A percentile compares a stretch with the other conserved stretches of the same genome.
Evolutionary conservation across 2,113 vertebrate genomes (phyloP).

Genomic region (Ascaphus truei): DNA sequence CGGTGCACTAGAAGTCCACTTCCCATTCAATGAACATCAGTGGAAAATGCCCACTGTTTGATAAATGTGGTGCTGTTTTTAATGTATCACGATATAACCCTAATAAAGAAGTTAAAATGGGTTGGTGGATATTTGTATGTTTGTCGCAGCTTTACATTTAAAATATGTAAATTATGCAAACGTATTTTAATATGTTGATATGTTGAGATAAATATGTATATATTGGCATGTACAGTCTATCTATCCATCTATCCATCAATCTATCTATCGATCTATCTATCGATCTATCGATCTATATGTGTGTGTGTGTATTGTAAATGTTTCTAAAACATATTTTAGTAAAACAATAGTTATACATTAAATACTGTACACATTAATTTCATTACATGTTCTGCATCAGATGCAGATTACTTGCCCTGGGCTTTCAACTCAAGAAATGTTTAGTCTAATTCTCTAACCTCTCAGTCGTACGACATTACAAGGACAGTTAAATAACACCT

Average conservation of each 20-base stretch:
- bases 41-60: too few relatives aligned
- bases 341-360: constrained; percentile 1
- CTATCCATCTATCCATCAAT: too few relatives aligned
- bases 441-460: not conserved
- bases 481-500: not conserved
- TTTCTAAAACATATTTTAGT: constrained; percentile 24
- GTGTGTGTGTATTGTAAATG: not conserved
- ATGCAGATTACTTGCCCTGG: constrained; percentile 3
- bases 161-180: not conserved
- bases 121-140: not conserved
- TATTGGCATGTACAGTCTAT: too few relatives aligned
- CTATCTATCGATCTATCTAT: too few relatives aligned
- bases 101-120: too few relatives aligned
- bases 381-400: constrained; percentile 20
- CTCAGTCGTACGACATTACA: not conserved
- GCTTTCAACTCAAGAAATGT: not conserved
- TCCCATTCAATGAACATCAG: too few relatives aligned
- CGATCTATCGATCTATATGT: not conserved
- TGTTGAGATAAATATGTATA: too few relatives aligned
- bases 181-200: too few relatives aligned
- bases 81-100: too few relatives aligned
- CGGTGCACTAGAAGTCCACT: too few relatives aligned
- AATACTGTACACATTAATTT: constrained; percentile 12
- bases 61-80: too few relatives aligned
- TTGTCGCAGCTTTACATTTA: not conserved